These are phyloP conservation scores for Ricordea florida DNA, from an alignment of 92 coral and sea anemone genomes.

Conservation along the genomic window DNA sequence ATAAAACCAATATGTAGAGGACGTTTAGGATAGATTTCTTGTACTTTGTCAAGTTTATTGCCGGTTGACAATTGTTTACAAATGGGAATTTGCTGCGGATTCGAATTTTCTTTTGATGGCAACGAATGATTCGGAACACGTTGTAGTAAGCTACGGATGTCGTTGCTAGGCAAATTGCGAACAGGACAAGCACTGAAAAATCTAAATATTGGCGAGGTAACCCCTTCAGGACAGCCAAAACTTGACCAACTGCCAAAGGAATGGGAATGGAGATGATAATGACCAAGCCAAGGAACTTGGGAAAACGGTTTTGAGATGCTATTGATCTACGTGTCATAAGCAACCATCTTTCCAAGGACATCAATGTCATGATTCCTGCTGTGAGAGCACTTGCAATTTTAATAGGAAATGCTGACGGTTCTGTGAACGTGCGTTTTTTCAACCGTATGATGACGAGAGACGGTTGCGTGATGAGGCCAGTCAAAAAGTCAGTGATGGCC, in stretches of 20 bases:
- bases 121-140: background rate
- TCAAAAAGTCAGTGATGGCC: slow-evolving; percentile 20
- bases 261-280: background rate
- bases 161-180: background rate
- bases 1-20: background rate
- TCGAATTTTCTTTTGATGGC: background rate
- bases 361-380: background rate
- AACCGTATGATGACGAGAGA: background rate
- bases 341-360: slow-evolving; percentile 5
- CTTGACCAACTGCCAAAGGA: background rate
- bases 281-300: background rate
- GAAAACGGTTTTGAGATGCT: background rate
- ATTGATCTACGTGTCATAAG: background rate
- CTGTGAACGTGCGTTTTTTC: background rate
- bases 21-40: background rate
- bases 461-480: slow-evolving; percentile 24
- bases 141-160: background rate
- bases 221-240: too few relatives aligned
- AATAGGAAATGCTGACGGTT: background rate
- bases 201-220: too few relatives aligned
- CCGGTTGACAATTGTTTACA: background rate
- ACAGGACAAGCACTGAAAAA: too few relatives aligned
- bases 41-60: background rate
- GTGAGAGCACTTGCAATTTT: background rate
- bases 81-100: background rate